Evolutionary conservation across 2,797 vertebrate species (phyloP).

Genomic region (Hydrophis major): DNA sequence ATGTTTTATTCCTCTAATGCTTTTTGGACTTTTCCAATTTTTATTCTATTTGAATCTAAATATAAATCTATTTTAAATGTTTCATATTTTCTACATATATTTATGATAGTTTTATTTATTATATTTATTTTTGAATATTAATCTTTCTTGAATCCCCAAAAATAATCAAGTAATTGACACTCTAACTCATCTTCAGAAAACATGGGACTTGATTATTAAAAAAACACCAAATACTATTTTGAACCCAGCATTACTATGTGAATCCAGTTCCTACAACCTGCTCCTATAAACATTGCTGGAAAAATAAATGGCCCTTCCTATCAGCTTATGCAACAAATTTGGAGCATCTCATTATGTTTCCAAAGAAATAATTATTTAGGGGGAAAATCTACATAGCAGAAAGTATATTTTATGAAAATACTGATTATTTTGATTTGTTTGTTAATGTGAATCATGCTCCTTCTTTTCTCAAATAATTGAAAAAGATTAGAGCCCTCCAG

Average conservation of each 20-base stretch:
- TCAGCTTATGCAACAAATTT: background rate
- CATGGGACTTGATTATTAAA: background rate
- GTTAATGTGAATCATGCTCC: constrained; percentile 5
- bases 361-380: background rate
- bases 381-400: background rate
- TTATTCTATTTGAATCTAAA: background rate
- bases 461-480: constrained; percentile 17
- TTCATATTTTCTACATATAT: background rate
- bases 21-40: background rate
- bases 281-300: background rate
- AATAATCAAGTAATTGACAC: background rate
- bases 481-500: constrained; percentile 70
- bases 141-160: background rate
- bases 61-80: background rate
- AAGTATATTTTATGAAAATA: background rate
- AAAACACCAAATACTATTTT: background rate
- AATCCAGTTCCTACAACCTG: background rate
- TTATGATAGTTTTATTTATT: background rate
- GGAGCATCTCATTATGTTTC: background rate
- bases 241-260: background rate
- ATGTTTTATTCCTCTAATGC: background rate
- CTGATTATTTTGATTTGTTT: background rate
- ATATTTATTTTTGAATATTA: background rate
- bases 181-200: background rate
- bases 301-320: background rate